phyloP scores from a whole-genome alignment of 2,888 invertebrate species.

The Helicoverpa assulta region DNA sequence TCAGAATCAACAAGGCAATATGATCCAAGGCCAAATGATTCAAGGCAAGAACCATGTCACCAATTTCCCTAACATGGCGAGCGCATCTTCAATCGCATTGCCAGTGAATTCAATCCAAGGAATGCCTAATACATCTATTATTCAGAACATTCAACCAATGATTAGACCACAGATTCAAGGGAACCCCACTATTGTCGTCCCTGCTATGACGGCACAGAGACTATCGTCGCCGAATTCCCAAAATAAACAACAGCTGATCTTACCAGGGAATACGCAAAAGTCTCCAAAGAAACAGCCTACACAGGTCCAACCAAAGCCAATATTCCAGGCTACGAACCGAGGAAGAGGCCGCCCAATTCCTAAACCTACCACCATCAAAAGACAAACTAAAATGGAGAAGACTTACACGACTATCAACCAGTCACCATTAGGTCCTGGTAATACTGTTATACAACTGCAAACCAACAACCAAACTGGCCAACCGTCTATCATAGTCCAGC shows the following conservation, averaged over 20 bases:
- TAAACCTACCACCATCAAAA: conserved; percentile 85
- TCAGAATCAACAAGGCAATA: conserved; percentile 81
- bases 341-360: conserved; percentile 86
- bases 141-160: conserved; percentile 89
- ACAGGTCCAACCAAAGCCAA: conserved; percentile 86
- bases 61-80: conserved; percentile 87
- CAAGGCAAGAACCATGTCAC: conserved; percentile 86
- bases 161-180: conserved; percentile 86
- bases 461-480: conserved; percentile 89
- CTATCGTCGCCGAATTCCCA: conserved; percentile 84
- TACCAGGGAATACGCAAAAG: conserved; percentile 83
- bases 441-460: conserved; percentile 90
- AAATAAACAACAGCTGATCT: conserved; percentile 85
- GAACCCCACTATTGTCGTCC: conserved; percentile 86
- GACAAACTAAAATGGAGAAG: conserved; percentile 87
- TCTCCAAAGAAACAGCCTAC: conserved; percentile 87
- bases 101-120: conserved; percentile 88
- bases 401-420: conserved; percentile 87
- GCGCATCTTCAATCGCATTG: conserved; percentile 86
- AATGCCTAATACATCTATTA: conserved; percentile 85
- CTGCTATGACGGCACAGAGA: conserved; percentile 86
- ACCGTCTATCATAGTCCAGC: conserved; percentile 93
- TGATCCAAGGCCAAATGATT: conserved; percentile 76
- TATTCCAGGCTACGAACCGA: conserved; percentile 85
- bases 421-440: conserved; percentile 82